phyloP scores from a whole-genome alignment of 1,140 invertebrate genomes.

The Melipona quadrifasciata region DNA sequence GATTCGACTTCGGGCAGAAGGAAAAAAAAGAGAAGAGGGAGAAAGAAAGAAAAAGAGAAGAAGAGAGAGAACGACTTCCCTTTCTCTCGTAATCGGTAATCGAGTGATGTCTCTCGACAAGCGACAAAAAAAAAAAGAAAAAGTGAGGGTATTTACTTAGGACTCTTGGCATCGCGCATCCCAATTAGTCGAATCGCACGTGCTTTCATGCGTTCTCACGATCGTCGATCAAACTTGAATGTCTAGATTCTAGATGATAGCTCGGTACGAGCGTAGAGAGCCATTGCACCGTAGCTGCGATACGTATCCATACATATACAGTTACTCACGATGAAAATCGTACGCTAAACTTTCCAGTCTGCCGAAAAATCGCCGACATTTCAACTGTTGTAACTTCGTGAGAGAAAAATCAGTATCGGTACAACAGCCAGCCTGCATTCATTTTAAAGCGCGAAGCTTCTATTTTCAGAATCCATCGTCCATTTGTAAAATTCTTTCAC shows the following conservation, averaged over 20 bases:
- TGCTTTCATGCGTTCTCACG: not conserved
- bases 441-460: no score
- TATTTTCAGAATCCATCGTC: no score
- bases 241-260: not conserved
- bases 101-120: no score
- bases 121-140: not conserved
- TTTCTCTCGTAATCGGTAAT: not conserved
- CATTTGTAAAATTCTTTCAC: no score
- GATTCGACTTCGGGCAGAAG: not conserved
- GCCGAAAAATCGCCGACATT: no score
- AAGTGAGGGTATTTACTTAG: not conserved
- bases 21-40: not conserved
- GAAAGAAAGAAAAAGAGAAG: no score
- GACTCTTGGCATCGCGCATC: not conserved
- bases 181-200: not conserved
- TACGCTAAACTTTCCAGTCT: no score
- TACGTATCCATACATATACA: not conserved
- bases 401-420: no score
- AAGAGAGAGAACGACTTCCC: not conserved
- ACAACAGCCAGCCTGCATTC: no score
- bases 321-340: no score
- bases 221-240: not conserved
- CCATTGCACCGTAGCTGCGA: not conserved
- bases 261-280: not conserved
- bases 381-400: no score